phyloP scores from a whole-genome alignment of 1,140 invertebrate species.

The Drosophila punjabiensis region DNA sequence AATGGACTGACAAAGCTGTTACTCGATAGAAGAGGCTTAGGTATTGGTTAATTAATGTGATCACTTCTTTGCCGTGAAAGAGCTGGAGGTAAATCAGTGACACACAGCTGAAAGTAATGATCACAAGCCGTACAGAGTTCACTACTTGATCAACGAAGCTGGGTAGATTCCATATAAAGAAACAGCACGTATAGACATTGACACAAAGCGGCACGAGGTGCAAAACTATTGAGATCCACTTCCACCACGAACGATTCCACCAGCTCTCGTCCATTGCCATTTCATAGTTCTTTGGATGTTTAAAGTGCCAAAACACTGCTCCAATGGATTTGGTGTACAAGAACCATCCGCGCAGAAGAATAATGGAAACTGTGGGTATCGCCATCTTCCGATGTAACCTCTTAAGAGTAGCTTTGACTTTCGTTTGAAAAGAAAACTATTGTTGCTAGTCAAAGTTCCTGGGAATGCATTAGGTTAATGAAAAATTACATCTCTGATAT shows the following conservation, averaged over 20 bases:
- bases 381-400: neutral
- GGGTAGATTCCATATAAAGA: neutral
- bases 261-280: neutral
- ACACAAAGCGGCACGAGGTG: neutral
- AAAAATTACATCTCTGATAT: neutral
- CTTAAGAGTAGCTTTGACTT: neutral
- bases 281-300: neutral
- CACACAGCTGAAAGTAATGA: constrained; percentile 1
- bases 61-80: constrained; percentile 18
- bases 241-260: neutral
- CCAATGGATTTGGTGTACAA: constrained; percentile 5
- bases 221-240: neutral
- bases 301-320: constrained; percentile 16
- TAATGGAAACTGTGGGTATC: neutral
- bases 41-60: constrained; percentile 50
- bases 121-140: neutral
- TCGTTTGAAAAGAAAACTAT: neutral
- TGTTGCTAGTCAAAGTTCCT: no score
- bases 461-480: constrained; percentile 10
- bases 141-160: neutral
- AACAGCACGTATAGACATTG: neutral
- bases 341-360: neutral
- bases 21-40: constrained; percentile 30
- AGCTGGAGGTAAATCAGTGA: constrained; percentile 43
- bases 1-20: neutral